A percentile compares a stretch with the other conserved stretches of the same genome.
Evolutionary conservation across 1,140 invertebrate genomes (phyloP).

Genomic region (Protaetia brevitarsis): DNA sequence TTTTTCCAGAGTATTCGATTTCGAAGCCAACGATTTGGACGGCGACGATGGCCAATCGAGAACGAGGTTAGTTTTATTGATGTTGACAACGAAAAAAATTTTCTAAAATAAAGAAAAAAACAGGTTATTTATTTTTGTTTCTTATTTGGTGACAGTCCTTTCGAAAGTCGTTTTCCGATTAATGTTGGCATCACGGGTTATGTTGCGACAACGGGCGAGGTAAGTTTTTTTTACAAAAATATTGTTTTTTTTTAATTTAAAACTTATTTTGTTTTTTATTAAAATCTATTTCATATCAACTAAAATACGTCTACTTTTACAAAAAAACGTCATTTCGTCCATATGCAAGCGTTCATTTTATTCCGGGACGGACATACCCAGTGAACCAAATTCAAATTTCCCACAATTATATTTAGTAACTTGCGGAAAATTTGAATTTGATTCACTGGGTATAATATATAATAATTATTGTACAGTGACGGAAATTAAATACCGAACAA

Average conservation of each 20-base stretch:
- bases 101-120: slow-evolving; percentile 21
- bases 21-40: slow-evolving; percentile 76
- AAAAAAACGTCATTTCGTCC: too few relatives aligned
- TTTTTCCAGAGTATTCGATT: slow-evolving; percentile 89
- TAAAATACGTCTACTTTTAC: too few relatives aligned
- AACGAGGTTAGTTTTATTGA: slow-evolving; percentile 63
- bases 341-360: too few relatives aligned
- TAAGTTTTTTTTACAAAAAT: slow-evolving; percentile 51
- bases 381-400: too few relatives aligned
- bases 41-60: slow-evolving; percentile 72
- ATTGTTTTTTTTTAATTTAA: background rate
- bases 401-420: too few relatives aligned
- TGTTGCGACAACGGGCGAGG: slow-evolving; percentile 94
- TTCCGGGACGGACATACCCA: too few relatives aligned
- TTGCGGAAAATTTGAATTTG: too few relatives aligned
- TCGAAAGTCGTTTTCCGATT: slow-evolving; percentile 91
- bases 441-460: too few relatives aligned
- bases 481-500: too few relatives aligned
- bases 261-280: background rate
- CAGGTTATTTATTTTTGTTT: slow-evolving; percentile 26
- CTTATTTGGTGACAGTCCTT: slow-evolving; percentile 65
- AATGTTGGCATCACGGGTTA: slow-evolving; percentile 94
- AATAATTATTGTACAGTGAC: too few relatives aligned
- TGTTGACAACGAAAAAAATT: slow-evolving; percentile 13
- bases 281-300: too few relatives aligned